A percentile compares a stretch with the other conserved stretches of the same genome.
Evolutionary conservation across 2,888 invertebrate species (phyloP).

Genomic region (Trachelus tabidus): DNA sequence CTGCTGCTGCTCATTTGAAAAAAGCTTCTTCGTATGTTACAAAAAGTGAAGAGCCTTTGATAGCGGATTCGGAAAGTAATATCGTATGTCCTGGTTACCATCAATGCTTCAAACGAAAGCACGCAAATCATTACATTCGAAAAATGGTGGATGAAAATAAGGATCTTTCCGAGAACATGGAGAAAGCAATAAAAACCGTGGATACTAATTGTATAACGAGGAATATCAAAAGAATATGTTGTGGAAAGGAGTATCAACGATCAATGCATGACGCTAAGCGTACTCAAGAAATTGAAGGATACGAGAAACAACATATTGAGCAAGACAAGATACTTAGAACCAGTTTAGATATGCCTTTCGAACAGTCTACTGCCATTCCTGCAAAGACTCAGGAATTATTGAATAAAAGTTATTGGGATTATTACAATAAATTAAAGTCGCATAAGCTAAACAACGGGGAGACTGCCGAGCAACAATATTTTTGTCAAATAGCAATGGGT

Average conservation of each 20-base stretch:
- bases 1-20: slow-evolving; percentile 25
- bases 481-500: slow-evolving; percentile 35
- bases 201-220: neutral
- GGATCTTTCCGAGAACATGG: neutral
- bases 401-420: slow-evolving; percentile 55
- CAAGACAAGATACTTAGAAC: neutral
- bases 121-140: neutral
- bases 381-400: slow-evolving; percentile 49
- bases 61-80: slow-evolving; percentile 35
- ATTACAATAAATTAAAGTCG: slow-evolving; percentile 46
- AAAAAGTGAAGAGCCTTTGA: slow-evolving; percentile 27
- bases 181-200: neutral
- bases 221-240: neutral
- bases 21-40: slow-evolving; percentile 33
- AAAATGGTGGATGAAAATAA: neutral
- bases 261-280: neutral
- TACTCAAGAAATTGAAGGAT: neutral
- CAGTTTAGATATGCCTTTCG: slow-evolving; percentile 2
- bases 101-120: slow-evolving; percentile 24
- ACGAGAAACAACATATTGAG: neutral
- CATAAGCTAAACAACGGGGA: slow-evolving; percentile 26
- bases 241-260: neutral
- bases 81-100: slow-evolving; percentile 23
- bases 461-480: slow-evolving; percentile 32
- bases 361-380: slow-evolving; percentile 38